Percentiles rank a stretch among this genome's conserved stretches.
Conservation (phyloP, 1,140 invertebrate species). For the Cherax quadricarinatus region DNA sequence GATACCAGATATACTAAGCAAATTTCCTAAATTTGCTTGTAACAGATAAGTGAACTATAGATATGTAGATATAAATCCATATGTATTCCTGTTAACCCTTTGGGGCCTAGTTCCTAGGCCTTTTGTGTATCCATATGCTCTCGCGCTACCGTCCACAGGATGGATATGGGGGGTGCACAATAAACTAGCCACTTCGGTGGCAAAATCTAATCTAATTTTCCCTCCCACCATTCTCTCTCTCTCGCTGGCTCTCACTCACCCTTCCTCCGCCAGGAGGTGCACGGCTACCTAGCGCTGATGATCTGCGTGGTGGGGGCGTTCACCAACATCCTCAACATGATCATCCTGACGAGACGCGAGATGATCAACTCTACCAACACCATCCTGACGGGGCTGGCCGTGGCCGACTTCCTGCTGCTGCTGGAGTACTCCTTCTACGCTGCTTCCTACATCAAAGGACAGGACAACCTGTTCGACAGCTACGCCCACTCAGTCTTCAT, state of each 20-base stretch:
- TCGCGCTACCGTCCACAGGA: too few species aligned
- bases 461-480: constrained; percentile 72
- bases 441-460: constrained; percentile 82
- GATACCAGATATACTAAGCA: too few species aligned
- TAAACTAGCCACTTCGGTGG: too few species aligned
- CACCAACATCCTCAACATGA: constrained; percentile 93
- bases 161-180: too few species aligned
- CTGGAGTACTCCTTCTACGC: constrained; percentile 90
- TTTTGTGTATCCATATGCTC: too few species aligned
- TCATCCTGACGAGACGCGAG: constrained; percentile 90
- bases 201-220: too few species aligned
- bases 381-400: constrained; percentile 88
- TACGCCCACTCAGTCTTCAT: constrained; percentile 76
- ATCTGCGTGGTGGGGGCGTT: constrained; percentile 92
- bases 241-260: background rate
- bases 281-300: constrained; percentile 84
- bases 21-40: too few species aligned
- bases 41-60: too few species aligned
- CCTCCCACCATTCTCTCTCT: background rate
- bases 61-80: too few species aligned
- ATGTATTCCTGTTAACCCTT: too few species aligned
- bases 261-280: constrained; percentile 75
- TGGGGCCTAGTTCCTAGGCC: too few species aligned
- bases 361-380: constrained; percentile 90
- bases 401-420: constrained; percentile 92